phyloP scores from a whole-genome alignment of 2,113 vertebrate species.

The Paratilapia polleni region DNA sequence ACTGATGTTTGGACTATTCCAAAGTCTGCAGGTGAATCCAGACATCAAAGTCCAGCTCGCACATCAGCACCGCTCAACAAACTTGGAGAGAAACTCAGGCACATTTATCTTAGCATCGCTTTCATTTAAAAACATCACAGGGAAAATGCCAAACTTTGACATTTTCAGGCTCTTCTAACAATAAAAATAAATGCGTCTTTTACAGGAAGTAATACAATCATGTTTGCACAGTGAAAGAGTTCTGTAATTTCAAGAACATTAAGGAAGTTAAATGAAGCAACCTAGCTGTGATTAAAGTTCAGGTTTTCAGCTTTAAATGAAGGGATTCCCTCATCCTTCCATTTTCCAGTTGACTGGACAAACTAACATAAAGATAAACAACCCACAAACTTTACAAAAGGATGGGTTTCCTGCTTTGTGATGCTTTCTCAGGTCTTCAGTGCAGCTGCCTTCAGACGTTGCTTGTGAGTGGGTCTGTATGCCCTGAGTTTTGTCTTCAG shows the following conservation, averaged over 20 bases:
- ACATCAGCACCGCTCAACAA: neutral
- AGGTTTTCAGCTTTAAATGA: no score
- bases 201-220: no score
- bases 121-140: neutral
- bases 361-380: neutral
- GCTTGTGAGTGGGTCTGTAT: neutral
- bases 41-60: neutral
- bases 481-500: neutral
- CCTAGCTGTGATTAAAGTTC: no score
- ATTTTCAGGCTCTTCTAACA: neutral
- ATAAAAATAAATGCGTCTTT: no score
- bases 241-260: no score
- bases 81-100: neutral
- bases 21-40: neutral
- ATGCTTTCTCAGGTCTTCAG: neutral
- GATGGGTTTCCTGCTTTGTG: neutral
- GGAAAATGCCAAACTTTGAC: rapidly evolving
- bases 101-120: neutral
- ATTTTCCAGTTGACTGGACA: neutral
- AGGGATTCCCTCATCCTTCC: neutral
- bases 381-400: neutral
- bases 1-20: neutral
- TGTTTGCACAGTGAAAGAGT: no score
- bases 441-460: neutral
- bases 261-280: no score